Percentiles rank a stretch among this genome's conserved stretches.
Evolutionary conservation across 2,113 vertebrate species (phyloP).

Genomic region (Seriola aureovittata): DNA sequence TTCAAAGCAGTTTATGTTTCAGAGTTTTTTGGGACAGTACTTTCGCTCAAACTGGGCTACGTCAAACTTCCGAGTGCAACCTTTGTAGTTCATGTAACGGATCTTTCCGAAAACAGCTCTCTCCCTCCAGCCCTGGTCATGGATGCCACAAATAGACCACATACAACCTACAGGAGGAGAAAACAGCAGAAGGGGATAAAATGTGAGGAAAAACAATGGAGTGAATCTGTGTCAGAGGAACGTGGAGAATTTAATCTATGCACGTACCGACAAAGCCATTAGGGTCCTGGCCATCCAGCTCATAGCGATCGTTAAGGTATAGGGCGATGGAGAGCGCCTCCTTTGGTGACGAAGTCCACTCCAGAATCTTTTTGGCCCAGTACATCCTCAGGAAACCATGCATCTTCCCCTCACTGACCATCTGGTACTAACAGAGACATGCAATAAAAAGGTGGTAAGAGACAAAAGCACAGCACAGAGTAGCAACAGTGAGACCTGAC

Average conservation of each 20-base stretch:
- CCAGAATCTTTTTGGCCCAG: slow-evolving; percentile 96
- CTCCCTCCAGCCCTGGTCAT: slow-evolving; percentile 92
- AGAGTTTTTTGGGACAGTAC: slow-evolving; percentile 75
- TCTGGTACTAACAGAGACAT: slow-evolving; percentile 80
- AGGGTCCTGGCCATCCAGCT: slow-evolving; percentile 89
- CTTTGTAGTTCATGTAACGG: slow-evolving; percentile 93
- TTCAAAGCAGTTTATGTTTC: not conserved
- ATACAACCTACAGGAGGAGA: slow-evolving; percentile 86
- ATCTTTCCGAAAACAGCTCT: slow-evolving; percentile 90
- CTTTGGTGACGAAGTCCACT: slow-evolving; percentile 90
- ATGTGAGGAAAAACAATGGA: not conserved
- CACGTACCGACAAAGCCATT: slow-evolving; percentile 88
- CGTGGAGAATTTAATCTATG: accelerated
- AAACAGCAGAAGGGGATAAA: not conserved
- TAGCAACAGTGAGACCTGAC: not conserved
- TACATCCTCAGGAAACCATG: slow-evolving; percentile 93
- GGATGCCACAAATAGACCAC: slow-evolving; percentile 93
- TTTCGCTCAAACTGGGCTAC: slow-evolving; percentile 86
- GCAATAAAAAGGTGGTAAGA: slow-evolving; percentile 1
- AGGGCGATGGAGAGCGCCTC: slow-evolving; percentile 89
- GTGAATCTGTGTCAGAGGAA: not conserved
- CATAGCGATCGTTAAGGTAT: slow-evolving; percentile 89
- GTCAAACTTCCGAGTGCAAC: slow-evolving; percentile 92
- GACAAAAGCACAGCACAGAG: too few species aligned
- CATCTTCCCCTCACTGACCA: slow-evolving; percentile 91